Percentiles rank a stretch among this genome's conserved stretches.
Conservation (phyloP, 2,888 invertebrate genomes). For the Limnephilus rhombicus region DNA sequence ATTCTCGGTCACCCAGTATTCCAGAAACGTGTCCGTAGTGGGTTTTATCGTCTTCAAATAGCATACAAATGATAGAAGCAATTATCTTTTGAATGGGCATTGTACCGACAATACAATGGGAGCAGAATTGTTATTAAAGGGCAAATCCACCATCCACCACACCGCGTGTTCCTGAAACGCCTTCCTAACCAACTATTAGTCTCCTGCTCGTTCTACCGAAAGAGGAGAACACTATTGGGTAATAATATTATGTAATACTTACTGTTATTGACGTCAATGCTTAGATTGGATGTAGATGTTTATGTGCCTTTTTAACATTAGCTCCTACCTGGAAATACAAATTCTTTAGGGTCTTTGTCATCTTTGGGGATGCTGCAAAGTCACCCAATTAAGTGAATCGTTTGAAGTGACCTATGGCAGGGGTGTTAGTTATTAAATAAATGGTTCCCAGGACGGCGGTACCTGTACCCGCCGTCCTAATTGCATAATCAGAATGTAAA, state of each 20-base stretch:
- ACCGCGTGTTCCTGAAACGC: not conserved
- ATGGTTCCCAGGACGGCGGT: too few species aligned
- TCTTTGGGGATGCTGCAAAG: too few species aligned
- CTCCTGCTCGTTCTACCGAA: not conserved
- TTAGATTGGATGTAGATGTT: not conserved
- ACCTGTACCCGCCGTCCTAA: too few species aligned
- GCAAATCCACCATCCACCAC: conserved; percentile 54
- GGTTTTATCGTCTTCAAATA: conserved; percentile 60
- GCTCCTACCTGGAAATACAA: too few species aligned
- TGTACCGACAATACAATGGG: conserved; percentile 59
- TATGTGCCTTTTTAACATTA: too few species aligned
- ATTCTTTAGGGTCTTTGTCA: too few species aligned
- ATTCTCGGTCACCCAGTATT: not conserved
- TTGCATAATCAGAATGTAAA: too few species aligned
- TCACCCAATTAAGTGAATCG: too few species aligned
- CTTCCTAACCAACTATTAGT: not conserved
- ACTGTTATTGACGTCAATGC: not conserved
- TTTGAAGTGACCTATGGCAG: too few species aligned
- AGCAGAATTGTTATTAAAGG: conserved; percentile 60
- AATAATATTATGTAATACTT: not conserved
- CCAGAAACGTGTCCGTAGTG: conserved; percentile 45
- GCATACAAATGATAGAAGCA: conserved; percentile 64
- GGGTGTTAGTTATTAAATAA: too few species aligned
- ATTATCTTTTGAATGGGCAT: conserved; percentile 66
- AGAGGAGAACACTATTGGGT: not conserved